Evolutionary conservation across 2,797 vertebrate species (phyloP).

Genomic region (Cuniculus paca): DNA sequence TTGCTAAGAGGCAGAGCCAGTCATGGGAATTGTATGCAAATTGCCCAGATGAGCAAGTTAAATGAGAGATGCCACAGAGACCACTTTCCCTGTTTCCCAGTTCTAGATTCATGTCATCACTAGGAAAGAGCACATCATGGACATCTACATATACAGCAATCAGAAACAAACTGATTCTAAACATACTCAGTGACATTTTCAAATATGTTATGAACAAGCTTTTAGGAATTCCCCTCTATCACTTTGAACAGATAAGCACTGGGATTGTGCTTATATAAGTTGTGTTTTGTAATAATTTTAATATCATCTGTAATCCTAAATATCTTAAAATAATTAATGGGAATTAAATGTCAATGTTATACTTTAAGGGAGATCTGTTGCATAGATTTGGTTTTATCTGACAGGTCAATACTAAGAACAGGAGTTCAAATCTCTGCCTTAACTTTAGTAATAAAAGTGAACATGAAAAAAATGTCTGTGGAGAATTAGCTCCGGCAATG

Average conservation of each 20-base stretch:
- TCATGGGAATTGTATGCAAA: not conserved
- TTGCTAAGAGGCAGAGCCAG: not conserved
- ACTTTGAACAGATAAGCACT: not conserved
- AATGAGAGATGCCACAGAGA: not conserved
- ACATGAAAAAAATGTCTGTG: not conserved
- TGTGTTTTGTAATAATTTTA: slow-evolving; percentile 43
- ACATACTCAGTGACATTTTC: not conserved
- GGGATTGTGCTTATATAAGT: not conserved
- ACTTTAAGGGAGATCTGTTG: not conserved
- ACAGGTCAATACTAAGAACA: slow-evolving; percentile 28
- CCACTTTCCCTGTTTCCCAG: not conserved
- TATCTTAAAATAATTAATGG: slow-evolving; percentile 38
- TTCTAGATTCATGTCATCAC: not conserved
- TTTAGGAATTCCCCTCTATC: not conserved
- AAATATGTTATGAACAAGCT: not conserved
- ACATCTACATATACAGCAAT: not conserved
- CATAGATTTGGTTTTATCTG: slow-evolving; percentile 59
- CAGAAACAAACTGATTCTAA: slow-evolving; percentile 8
- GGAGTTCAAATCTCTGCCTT: slow-evolving; percentile 55
- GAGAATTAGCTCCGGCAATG: slow-evolving; percentile 27
- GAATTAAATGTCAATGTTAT: not conserved
- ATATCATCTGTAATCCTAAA: not conserved
- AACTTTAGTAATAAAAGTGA: slow-evolving; percentile 67
- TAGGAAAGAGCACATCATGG: not conserved
- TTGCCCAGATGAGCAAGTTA: not conserved